Conservation (phyloP, 2,113 vertebrate genomes). For the Mesembrinibis cayennensis region DNA sequence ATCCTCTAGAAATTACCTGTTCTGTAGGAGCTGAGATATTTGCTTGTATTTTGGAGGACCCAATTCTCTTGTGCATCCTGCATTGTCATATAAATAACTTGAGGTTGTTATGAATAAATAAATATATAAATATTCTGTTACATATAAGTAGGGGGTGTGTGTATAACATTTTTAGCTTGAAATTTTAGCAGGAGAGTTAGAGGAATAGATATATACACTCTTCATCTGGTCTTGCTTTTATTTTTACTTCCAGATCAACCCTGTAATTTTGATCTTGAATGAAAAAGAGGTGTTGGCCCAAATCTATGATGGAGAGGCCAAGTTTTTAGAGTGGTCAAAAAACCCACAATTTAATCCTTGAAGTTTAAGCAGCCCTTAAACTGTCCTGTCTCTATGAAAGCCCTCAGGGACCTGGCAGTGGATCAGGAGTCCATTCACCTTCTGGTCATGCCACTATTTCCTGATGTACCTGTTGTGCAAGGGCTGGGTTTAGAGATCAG, state of each 20-base stretch:
- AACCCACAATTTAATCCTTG: background rate
- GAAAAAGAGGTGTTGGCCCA: background rate
- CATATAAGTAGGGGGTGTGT: background rate
- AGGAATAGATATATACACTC: background rate
- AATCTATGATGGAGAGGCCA: background rate
- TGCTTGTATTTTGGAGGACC: background rate
- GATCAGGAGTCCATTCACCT: background rate
- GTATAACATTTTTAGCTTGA: background rate
- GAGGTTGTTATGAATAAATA: constrained; percentile 7
- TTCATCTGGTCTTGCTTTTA: background rate
- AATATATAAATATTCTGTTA: background rate
- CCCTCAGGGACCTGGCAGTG: background rate
- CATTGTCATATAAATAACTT: constrained; percentile 21
- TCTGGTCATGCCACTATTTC: background rate
- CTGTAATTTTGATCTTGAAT: background rate
- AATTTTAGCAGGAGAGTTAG: background rate
- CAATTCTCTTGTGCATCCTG: background rate
- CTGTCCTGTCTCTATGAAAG: background rate
- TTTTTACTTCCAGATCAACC: background rate
- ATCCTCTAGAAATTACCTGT: background rate
- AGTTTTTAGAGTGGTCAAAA: background rate
- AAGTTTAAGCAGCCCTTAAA: background rate
- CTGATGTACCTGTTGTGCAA: background rate
- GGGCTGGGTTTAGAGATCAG: background rate
- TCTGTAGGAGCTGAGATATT: background rate